Evolutionary conservation across 2,113 vertebrate species (phyloP).

Genomic region (Anguilla japonica): DNA sequence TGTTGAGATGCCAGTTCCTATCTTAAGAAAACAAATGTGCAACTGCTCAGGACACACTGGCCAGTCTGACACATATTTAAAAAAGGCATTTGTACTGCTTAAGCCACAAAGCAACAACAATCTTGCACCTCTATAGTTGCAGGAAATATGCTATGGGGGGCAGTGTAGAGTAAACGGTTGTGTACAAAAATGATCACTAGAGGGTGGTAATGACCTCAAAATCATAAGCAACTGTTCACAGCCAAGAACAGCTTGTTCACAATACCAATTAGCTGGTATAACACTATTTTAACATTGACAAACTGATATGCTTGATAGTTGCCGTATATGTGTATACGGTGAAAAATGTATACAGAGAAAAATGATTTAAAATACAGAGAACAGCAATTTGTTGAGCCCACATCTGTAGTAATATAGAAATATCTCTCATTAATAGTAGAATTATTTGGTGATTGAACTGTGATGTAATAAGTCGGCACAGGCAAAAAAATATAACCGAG

Average conservation of each 20-base stretch:
- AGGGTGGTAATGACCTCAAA: constrained; percentile 21
- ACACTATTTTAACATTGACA: background rate
- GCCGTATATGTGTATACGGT: background rate
- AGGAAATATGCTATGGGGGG: background rate
- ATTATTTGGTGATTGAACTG: background rate
- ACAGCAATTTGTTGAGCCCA: background rate
- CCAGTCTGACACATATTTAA: background rate
- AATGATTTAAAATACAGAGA: too few relatives aligned
- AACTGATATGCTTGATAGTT: background rate
- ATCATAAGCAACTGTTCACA: background rate
- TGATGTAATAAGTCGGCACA: background rate
- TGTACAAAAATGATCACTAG: constrained; percentile 15
- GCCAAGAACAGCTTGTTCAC: background rate
- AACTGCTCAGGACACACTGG: background rate
- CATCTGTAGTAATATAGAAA: background rate
- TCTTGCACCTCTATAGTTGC: background rate
- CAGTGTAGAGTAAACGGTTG: background rate
- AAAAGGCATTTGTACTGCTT: background rate
- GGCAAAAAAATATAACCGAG: background rate
- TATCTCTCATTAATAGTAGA: background rate
- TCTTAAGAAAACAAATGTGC: background rate
- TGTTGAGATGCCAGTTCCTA: background rate
- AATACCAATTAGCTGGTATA: background rate
- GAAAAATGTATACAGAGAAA: background rate
- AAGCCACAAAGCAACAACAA: background rate